Conservation (phyloP, 2,113 vertebrate genomes). For the Oncorhynchus masou region DNA sequence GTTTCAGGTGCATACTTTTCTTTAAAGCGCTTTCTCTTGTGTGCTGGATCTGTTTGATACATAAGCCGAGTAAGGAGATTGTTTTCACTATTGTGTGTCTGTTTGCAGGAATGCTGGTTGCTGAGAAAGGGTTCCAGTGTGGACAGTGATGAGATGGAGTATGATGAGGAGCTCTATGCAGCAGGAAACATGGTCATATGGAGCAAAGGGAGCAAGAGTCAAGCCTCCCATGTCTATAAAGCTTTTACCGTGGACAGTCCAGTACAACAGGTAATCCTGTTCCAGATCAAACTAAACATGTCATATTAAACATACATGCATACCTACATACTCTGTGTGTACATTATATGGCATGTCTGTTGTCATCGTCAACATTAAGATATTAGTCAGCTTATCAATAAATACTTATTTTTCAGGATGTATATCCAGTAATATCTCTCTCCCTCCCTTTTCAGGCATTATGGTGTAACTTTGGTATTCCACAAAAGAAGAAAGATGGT, state of each 20-base stretch:
- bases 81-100: no score
- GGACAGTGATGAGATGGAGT: conserved; percentile 73
- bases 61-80: no score
- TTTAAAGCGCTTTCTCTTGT: no score
- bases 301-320: not conserved
- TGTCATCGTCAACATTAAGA: no score
- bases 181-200: conserved; percentile 94
- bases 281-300: not conserved
- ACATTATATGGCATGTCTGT: no score
- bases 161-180: conserved; percentile 92
- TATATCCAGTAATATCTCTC: not conserved
- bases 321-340: no score
- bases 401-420: no score
- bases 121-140: conserved; percentile 84
- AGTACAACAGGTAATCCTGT: conserved; percentile 83
- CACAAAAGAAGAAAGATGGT: conserved; percentile 68
- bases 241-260: conserved; percentile 94
- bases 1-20: no score
- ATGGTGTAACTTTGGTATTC: conserved; percentile 92
- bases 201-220: conserved; percentile 89
- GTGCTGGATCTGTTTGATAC: no score
- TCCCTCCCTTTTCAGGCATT: conserved; percentile 79
- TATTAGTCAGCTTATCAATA: no score
- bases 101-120: conserved; percentile 87
- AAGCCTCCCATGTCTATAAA: conserved; percentile 87